Base-by-base conservation (phyloP, 2,113 vertebrate species). In the Anguilla rostrata region DNA sequence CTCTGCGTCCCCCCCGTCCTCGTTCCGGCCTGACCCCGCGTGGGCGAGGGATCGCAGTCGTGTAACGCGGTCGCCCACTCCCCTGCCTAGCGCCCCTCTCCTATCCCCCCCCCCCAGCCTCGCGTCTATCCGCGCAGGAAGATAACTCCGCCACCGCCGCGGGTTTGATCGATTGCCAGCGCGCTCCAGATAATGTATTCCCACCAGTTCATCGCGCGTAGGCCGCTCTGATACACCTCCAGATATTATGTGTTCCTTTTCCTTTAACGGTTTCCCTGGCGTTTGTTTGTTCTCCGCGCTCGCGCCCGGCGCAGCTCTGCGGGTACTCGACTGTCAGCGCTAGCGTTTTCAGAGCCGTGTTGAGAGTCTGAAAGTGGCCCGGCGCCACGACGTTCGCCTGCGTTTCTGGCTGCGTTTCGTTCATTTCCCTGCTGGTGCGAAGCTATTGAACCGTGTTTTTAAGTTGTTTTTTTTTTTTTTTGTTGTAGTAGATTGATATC, bases 171-270 rank as follows among this genome's bases (percentile, higher is more conserved):
- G 46, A 91, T 93, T 91, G 90, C 91, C 91, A 91, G 91, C 90
- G 93, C 92, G 91, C 92, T 94, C 88, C 90, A 91, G 91, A 93
- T 94, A 93, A 94, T 92, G 89, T 91, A 93, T 94, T 91, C 94
- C 94, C 93, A 94, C 94, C 93, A 91, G 88, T 90, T 92, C 92
- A 91, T 91, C 90, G 92, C 90, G 89, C 89, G 92, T 91, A 90
- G 92, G 92, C 90, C 86, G 90, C 60, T 85, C 91, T 92, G 40
- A 39, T 49, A 86, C 90, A 90, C 88, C 92, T 90, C 92, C 88
- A 53, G 60, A 39, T 90, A 90, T 90, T 16, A 66, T 78, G 81
- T 20, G 81, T 53, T 63, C 9, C 0, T 75, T 39, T 46, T 16
- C 41, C 16, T 84, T 80, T 39, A 34, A 34, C 39, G 22, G 11